phyloP scores from a whole-genome alignment of 2,888 invertebrate species.

The Alcis repandata region DNA sequence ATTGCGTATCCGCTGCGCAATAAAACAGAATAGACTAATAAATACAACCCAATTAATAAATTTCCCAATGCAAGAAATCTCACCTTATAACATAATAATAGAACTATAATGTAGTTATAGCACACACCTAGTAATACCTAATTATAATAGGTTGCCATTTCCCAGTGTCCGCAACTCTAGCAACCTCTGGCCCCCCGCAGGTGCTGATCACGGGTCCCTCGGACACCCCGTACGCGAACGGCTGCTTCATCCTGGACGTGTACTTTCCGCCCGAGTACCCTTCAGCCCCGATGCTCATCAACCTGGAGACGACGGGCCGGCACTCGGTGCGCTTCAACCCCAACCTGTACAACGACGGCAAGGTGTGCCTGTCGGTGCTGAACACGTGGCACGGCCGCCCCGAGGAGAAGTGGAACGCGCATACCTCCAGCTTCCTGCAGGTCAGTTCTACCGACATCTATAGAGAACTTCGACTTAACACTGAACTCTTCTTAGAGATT shows the following conservation, averaged over 20 bases:
- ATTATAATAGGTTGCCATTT: too few species aligned
- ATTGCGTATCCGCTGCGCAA: too few species aligned
- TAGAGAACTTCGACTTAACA: too few species aligned
- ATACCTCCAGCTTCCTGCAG: constrained; percentile 97
- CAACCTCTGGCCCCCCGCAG: constrained; percentile 67
- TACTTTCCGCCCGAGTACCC: constrained; percentile 95
- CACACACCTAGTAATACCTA: too few species aligned
- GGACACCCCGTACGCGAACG: constrained; percentile 96
- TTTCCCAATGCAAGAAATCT: too few species aligned
- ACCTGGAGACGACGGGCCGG: constrained; percentile 95
- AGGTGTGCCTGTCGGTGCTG: constrained; percentile 96
- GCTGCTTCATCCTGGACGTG: constrained; percentile 96
- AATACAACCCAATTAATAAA: too few species aligned
- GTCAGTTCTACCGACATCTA: constrained; percentile 57
- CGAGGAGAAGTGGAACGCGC: constrained; percentile 98
- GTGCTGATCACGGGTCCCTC: constrained; percentile 96
- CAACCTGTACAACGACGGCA: constrained; percentile 97
- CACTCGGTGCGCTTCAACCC: constrained; percentile 97
- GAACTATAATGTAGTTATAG: too few species aligned
- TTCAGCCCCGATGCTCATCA: constrained; percentile 95
- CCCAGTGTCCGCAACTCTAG: too few species aligned
- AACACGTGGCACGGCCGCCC: constrained; percentile 99
- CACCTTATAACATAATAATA: too few species aligned
- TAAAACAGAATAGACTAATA: too few species aligned
- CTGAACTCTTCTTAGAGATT: too few species aligned